Conservation (phyloP, 2,113 vertebrate species). For the Cepphus grylle region DNA sequence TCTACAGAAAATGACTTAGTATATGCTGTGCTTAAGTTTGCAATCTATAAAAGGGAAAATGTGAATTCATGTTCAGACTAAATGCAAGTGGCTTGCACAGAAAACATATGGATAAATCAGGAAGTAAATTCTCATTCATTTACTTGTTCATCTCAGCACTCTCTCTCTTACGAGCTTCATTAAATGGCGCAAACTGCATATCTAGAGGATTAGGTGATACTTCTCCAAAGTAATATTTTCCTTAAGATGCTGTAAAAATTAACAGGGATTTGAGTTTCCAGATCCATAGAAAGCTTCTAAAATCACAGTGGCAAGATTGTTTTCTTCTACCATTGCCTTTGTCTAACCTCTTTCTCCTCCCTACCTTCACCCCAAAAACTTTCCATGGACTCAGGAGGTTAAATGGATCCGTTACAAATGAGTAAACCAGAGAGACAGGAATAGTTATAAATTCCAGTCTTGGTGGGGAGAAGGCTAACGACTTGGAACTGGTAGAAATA, state of each 20-base stretch:
- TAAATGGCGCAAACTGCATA: neutral
- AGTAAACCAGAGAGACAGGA: neutral
- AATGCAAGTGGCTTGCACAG: neutral
- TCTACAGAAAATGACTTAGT: neutral
- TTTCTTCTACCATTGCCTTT: neutral
- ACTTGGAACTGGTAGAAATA: neutral
- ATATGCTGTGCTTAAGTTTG: neutral
- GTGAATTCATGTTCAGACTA: neutral
- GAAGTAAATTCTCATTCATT: neutral
- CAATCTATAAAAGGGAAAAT: neutral
- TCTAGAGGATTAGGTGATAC: neutral
- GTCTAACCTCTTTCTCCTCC: neutral
- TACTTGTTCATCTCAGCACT: neutral
- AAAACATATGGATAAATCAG: neutral
- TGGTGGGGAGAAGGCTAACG: neutral
- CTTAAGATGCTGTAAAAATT: neutral
- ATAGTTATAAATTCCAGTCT: neutral
- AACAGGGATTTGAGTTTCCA: neutral
- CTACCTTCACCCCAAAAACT: neutral
- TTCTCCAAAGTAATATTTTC: neutral
- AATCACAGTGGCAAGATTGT: neutral
- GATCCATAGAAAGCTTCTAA: neutral
- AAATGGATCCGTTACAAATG: neutral
- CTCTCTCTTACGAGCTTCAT: neutral
- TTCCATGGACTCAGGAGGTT: neutral